Conservation (phyloP, 2,797 vertebrate genomes). For the Gallinago solitaria region DNA sequence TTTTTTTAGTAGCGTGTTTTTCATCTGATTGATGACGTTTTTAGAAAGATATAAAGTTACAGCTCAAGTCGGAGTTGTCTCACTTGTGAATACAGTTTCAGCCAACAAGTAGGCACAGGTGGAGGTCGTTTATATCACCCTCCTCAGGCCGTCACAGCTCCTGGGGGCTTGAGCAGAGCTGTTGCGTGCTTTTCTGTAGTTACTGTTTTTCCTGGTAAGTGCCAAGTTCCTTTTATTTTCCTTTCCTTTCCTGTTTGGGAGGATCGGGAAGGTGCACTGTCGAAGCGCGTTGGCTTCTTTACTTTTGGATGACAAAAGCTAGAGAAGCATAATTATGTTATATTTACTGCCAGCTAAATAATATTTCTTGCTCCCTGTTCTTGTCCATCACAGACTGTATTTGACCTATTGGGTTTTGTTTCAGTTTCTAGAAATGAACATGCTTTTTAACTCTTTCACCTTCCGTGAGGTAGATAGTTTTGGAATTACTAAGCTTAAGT, state of each 20-base stretch:
- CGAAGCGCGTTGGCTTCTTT: neutral
- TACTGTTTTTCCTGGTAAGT: neutral
- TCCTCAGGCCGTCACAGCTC: neutral
- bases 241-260: neutral
- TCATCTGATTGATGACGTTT: neutral
- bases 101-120: neutral
- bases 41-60: neutral
- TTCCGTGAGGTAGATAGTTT: neutral
- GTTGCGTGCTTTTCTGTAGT: neutral
- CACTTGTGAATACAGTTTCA: neutral
- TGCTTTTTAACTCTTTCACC: neutral
- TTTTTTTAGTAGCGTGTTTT: neutral
- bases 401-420: neutral
- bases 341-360: neutral
- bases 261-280: neutral
- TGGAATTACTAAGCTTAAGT: neutral
- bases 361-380: neutral
- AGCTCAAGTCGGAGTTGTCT: neutral
- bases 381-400: neutral
- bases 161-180: neutral
- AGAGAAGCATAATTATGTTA: neutral
- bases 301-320: neutral
- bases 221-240: neutral
- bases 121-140: neutral
- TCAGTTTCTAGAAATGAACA: neutral